Evolutionary conservation across 2,797 vertebrate genomes (phyloP).

Genomic region (Tachyglossus aculeatus): DNA sequence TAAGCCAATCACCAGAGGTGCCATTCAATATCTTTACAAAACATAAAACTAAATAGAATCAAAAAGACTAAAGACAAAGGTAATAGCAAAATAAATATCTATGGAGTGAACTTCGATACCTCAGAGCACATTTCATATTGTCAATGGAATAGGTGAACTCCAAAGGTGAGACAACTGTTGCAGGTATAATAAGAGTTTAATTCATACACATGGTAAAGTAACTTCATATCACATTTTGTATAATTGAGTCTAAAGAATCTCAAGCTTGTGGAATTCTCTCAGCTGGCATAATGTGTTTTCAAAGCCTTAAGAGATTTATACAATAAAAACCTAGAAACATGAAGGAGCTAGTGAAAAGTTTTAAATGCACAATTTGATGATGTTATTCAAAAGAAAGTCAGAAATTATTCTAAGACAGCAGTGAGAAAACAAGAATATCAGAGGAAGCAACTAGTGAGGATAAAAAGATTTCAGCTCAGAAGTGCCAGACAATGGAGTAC

Average conservation of each 20-base stretch:
- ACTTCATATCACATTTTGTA: background rate
- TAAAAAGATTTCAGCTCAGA: background rate
- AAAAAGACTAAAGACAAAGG: background rate
- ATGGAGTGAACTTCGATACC: background rate
- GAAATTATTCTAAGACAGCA: background rate
- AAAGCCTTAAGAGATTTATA: background rate
- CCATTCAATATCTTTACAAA: background rate
- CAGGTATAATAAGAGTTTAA: constrained; percentile 24
- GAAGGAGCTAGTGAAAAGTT: background rate
- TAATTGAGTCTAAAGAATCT: constrained; percentile 41
- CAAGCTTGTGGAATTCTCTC: constrained; percentile 5
- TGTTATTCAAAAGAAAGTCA: background rate
- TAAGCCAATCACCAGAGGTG: constrained; percentile 33
- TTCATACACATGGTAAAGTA: constrained; percentile 2
- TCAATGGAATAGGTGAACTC: background rate
- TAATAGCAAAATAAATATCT: background rate
- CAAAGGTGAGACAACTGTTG: background rate
- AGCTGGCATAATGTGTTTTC: background rate
- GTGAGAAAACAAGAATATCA: constrained; percentile 18
- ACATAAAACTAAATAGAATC: background rate
- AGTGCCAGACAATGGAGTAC: constrained; percentile 20
- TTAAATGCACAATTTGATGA: background rate
- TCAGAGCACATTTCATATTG: background rate
- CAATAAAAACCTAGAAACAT: background rate
- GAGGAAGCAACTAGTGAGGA: constrained; percentile 38